phyloP scores from a whole-genome alignment of 2,888 invertebrate genomes.

The Linnaemya vulpina region DNA sequence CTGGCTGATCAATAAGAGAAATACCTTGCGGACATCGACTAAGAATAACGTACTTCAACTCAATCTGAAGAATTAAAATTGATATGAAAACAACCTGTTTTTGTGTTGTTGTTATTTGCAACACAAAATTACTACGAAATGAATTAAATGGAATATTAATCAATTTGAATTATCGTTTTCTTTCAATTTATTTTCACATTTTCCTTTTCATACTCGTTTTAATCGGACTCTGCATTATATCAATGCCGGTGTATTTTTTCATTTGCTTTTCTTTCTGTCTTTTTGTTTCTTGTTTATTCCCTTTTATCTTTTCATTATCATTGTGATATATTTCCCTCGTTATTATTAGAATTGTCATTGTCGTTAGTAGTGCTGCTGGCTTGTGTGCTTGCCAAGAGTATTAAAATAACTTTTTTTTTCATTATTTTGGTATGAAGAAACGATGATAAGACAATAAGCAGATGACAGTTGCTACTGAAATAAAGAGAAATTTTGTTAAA shows the following conservation, averaged over 20 bases:
- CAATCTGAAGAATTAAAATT: not conserved
- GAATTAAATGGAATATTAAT: constrained; percentile 66
- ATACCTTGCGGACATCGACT: not conserved
- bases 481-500: not conserved
- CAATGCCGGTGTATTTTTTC: not conserved
- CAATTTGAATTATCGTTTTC: constrained; percentile 65
- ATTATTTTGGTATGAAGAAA: no score
- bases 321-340: constrained; percentile 35
- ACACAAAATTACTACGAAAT: not conserved
- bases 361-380: not conserved
- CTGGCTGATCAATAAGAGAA: not conserved
- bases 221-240: not conserved
- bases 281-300: not conserved
- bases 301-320: constrained; percentile 18
- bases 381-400: constrained; percentile 18
- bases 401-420: constrained; percentile 41
- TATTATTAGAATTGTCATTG: constrained; percentile 12
- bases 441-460: not conserved
- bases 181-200: constrained; percentile 56
- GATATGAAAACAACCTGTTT: not conserved
- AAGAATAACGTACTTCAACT: not conserved
- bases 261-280: not conserved
- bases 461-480: not conserved
- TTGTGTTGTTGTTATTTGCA: not conserved
- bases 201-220: constrained; percentile 12